Evolutionary conservation across 2,797 vertebrate species (phyloP).

Genomic region (Echeneis naucrates): DNA sequence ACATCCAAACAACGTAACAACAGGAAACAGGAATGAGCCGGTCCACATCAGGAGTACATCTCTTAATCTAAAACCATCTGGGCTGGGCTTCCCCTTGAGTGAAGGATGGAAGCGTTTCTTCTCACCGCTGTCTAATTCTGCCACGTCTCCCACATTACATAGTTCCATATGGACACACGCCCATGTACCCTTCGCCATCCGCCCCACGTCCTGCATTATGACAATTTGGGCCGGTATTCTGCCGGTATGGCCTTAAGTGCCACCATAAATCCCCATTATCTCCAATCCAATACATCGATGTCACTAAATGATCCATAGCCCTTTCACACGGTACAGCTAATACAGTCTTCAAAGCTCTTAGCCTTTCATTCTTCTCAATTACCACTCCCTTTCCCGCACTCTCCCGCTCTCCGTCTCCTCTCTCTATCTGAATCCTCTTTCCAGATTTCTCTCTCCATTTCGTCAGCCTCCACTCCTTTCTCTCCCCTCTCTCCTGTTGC

Average conservation of each 20-base stretch:
- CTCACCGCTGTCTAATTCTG: not conserved
- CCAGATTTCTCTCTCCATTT: constrained; percentile 74
- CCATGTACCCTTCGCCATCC: constrained; percentile 53
- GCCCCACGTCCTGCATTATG: constrained; percentile 67
- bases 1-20: not conserved
- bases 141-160: constrained; percentile 25
- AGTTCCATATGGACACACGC: constrained; percentile 42
- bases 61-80: constrained; percentile 9
- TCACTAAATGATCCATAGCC: constrained; percentile 82
- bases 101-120: not conserved
- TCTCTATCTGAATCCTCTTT: constrained; percentile 73
- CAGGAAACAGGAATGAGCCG: too few species aligned
- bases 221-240: constrained; percentile 67
- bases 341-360: constrained; percentile 82
- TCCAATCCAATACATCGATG: constrained; percentile 76
- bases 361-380: constrained; percentile 81
- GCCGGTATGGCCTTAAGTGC: constrained; percentile 62
- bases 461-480: constrained; percentile 65
- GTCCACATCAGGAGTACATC: constrained; percentile 24
- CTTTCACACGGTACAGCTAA: constrained; percentile 80
- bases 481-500: constrained; percentile 62
- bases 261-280: constrained; percentile 80
- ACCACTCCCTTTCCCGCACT: constrained; percentile 68
- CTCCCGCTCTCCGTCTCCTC: constrained; percentile 34
- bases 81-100: not conserved